Percentiles rank a stretch among this genome's conserved stretches.
phyloP scores from a whole-genome alignment of 1,140 invertebrate species.

The Drosophila santomea region DNA sequence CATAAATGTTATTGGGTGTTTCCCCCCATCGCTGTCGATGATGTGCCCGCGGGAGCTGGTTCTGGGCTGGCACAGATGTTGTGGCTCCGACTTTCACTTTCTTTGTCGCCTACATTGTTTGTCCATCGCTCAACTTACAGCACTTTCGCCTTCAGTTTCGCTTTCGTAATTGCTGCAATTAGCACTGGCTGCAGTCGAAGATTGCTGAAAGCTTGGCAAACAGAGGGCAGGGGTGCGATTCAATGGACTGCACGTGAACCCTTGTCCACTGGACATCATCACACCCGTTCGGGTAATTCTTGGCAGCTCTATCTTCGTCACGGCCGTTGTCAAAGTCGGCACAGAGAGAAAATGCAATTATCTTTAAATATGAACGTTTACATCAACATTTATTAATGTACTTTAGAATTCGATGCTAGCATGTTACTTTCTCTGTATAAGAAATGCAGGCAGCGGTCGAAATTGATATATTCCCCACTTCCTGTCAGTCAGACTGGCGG shows the following conservation, averaged over 20 bases:
- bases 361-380: no score
- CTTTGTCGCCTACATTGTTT: constrained; percentile 46
- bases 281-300: not conserved
- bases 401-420: not conserved
- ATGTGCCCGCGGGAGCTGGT: constrained; percentile 4
- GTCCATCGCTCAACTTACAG: constrained; percentile 72
- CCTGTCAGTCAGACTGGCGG: constrained; percentile 42
- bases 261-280: constrained; percentile 20
- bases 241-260: constrained; percentile 74
- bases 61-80: constrained; percentile 3
- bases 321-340: constrained; percentile 1
- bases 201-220: constrained; percentile 60
- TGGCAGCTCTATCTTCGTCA: constrained; percentile 40
- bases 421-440: constrained; percentile 6
- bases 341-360: not conserved
- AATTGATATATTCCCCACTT: constrained; percentile 67
- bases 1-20: constrained; percentile 7
- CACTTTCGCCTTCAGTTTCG: constrained; percentile 54
- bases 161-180: constrained; percentile 55
- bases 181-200: constrained; percentile 41
- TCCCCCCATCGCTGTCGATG: not conserved
- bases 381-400: not conserved
- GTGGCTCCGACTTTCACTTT: constrained; percentile 11
- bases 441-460: constrained; percentile 37
- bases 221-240: constrained; percentile 39